Conservation (phyloP, 2,888 invertebrate species). For the Lutraria lutraria region DNA sequence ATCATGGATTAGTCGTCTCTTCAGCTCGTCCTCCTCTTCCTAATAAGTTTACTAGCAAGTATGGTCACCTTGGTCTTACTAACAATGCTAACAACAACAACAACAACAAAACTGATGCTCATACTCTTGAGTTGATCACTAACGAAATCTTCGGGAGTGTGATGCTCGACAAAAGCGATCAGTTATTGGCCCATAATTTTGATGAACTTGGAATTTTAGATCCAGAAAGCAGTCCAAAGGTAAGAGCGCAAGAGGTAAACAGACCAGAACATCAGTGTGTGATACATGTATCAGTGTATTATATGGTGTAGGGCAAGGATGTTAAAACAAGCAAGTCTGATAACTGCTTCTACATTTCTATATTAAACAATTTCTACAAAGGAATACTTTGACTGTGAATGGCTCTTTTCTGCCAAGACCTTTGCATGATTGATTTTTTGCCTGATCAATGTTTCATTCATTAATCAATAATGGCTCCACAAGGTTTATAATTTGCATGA, state of each 20-base stretch:
- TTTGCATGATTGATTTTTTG: background rate
- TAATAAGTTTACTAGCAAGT: conserved; percentile 66
- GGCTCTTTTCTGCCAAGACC: background rate
- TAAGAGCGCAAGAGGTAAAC: conserved; percentile 65
- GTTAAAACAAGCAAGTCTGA: conserved; percentile 11
- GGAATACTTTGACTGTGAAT: background rate
- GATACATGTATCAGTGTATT: background rate
- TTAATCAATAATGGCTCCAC: background rate
- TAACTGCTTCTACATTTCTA: background rate
- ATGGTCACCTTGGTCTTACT: conserved; percentile 55
- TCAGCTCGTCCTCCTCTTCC: conserved; percentile 72
- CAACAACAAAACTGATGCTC: conserved; percentile 61
- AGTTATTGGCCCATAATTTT: conserved; percentile 79
- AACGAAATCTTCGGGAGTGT: conserved; percentile 83
- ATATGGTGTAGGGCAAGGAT: background rate
- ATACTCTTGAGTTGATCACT: conserved; percentile 81
- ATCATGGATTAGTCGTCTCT: conserved; percentile 61
- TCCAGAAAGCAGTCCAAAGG: conserved; percentile 77
- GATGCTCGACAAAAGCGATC: conserved; percentile 81
- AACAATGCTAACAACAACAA: conserved; percentile 60
- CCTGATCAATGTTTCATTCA: background rate
- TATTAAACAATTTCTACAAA: background rate
- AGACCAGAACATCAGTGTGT: background rate
- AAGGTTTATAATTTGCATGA: background rate
- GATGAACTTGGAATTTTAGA: conserved; percentile 85